Conservation (phyloP, 2,888 invertebrate genomes). For the Neuroscelio doddi region DNA sequence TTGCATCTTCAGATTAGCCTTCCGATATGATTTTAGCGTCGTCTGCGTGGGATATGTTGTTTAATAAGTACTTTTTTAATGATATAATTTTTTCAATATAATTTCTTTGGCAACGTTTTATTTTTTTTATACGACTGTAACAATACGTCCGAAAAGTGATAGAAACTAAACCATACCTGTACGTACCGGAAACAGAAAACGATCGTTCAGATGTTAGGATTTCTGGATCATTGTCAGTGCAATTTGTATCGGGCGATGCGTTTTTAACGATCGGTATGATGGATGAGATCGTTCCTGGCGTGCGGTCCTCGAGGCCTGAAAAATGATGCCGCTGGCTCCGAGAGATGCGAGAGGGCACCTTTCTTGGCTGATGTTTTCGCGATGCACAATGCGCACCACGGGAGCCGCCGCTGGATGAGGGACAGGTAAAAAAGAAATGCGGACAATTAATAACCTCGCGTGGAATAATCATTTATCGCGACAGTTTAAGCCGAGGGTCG, state of each 20-base stretch:
- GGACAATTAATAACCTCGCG: slow-evolving; percentile 70
- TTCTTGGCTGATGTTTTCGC: slow-evolving; percentile 68
- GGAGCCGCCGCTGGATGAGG: slow-evolving; percentile 55
- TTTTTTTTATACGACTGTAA: too few relatives aligned
- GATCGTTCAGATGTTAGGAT: too few relatives aligned
- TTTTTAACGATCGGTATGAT: slow-evolving; percentile 68
- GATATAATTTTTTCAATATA: not conserved
- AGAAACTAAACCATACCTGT: too few relatives aligned
- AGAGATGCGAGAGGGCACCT: slow-evolving; percentile 49
- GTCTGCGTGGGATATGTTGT: not conserved
- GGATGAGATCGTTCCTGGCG: slow-evolving; percentile 54
- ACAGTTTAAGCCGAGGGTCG: slow-evolving; percentile 66
- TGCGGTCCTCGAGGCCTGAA: slow-evolving; percentile 61
- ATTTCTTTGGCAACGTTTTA: too few relatives aligned
- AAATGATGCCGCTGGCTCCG: slow-evolving; percentile 61
- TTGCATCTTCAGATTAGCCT: too few relatives aligned
- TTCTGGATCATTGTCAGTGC: slow-evolving; percentile 33
- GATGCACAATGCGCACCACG: slow-evolving; percentile 65
- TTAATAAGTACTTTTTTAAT: not conserved
- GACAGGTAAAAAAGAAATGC: slow-evolving; percentile 23
- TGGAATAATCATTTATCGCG: slow-evolving; percentile 70
- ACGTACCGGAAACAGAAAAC: slow-evolving; percentile 22
- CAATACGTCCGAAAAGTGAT: too few relatives aligned
- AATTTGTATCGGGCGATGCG: slow-evolving; percentile 57
- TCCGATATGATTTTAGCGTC: too few relatives aligned